Conservation (phyloP, 1,140 invertebrate species). For the Brachionus rotundiformis region DNA sequence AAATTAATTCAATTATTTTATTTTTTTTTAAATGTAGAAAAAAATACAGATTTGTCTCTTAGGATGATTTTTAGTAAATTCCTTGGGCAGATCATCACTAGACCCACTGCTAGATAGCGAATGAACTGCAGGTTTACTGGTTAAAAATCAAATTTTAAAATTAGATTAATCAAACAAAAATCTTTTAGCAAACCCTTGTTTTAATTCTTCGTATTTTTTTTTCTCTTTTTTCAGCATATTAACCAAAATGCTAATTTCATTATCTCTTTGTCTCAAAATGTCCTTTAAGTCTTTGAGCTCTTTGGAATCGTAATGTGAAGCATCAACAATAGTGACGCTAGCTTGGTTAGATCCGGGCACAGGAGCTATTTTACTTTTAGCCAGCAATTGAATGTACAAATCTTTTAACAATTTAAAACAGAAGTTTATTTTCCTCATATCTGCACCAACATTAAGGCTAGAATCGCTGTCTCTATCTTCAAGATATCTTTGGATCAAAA, state of each 20-base stretch:
- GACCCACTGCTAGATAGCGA: slow-evolving; percentile 41
- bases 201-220: slow-evolving; percentile 53
- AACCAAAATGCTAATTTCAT: slow-evolving; percentile 65
- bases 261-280: slow-evolving; percentile 62
- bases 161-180: slow-evolving; percentile 51
- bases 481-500: slow-evolving; percentile 58
- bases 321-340: slow-evolving; percentile 54
- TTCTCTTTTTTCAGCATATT: slow-evolving; percentile 65
- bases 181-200: slow-evolving; percentile 9
- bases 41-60: slow-evolving; percentile 47
- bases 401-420: slow-evolving; percentile 56
- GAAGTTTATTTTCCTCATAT: slow-evolving; percentile 63
- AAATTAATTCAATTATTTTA: slow-evolving; percentile 27
- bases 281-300: slow-evolving; percentile 60
- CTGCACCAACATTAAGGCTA: slow-evolving; percentile 58
- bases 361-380: slow-evolving; percentile 21
- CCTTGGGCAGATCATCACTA: slow-evolving; percentile 5
- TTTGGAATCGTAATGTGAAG: slow-evolving; percentile 59
- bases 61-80: slow-evolving; percentile 16
- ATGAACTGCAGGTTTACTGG: slow-evolving; percentile 27
- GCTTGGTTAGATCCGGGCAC: slow-evolving; percentile 26
- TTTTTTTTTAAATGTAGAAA: not conserved
- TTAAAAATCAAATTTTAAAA: slow-evolving; percentile 60
- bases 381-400: slow-evolving; percentile 54
- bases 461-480: slow-evolving; percentile 60